Evolutionary conservation across 2,113 vertebrate species (phyloP), one percentile per base, ranked within the genome.

Genomic region (Grammomys surdaster): DNA sequence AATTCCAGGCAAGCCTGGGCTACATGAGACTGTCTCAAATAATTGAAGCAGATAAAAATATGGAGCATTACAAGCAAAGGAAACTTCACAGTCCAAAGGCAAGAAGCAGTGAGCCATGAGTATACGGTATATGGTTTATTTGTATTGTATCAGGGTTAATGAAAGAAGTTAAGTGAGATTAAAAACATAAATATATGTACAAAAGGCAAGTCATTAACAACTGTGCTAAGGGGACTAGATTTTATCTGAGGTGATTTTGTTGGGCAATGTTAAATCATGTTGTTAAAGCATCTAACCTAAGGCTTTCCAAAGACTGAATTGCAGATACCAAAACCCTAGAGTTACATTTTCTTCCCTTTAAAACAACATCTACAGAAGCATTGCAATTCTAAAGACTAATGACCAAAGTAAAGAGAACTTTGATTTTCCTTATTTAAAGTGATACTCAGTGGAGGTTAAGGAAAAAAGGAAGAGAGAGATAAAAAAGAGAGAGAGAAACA

Each of bases 391-490:
- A 22, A 73, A 85, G 12, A 60, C 16, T 88, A 94, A 69, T 56
- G 1, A 51, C 81, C 26, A 93, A 70, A 82, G 40, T 58, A 88
- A 93, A 82, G 92, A n/a, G 8, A 95, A 90, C n/a, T 90, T 90
- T 90, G 46, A 13, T 92, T 95, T 97, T 48, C 93, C 19, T 89
- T 90, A 13, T 51, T 86, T 72, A 85, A 94, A 86, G 31, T 88
- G 31, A 43, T 84, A 13, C 26, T 75, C 56, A n/a, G 31, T 48
- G 28, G 58, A 93, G 76, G 8, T 86, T 16, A 89, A 78, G 3
- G 51, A 67, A 75, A 81, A 33, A 78, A 16, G 22, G 13, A 19
- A 33, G 31, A 54, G 14, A 20, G 7, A 77, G 48, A 43, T n/a
- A 51, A 78, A 6, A 40, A 7, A 19, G 46, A 13, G 31, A 5